Evolutionary conservation across 2,888 invertebrate genomes (phyloP).

Genomic region (Diplolepis rosae): DNA sequence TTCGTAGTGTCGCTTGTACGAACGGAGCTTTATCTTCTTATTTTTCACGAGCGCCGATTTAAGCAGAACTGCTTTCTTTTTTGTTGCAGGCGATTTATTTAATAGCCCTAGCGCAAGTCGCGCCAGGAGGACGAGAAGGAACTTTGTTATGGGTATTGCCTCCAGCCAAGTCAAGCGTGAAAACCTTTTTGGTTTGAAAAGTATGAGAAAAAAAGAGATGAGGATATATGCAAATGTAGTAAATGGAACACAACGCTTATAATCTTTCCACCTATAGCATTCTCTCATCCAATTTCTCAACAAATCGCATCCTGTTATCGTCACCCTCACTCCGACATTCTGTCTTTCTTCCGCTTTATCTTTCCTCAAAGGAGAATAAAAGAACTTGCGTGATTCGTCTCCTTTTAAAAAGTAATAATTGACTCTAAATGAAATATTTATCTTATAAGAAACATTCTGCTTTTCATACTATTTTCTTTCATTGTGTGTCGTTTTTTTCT

Average conservation of each 20-base stretch:
- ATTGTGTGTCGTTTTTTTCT: not conserved
- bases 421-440: slow-evolving; percentile 26
- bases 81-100: slow-evolving; percentile 45
- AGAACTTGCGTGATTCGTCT: slow-evolving; percentile 12
- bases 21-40: slow-evolving; percentile 20
- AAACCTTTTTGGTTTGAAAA: slow-evolving; percentile 48
- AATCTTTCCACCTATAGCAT: slow-evolving; percentile 50
- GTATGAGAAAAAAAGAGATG: slow-evolving; percentile 41
- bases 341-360: slow-evolving; percentile 24
- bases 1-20: not conserved
- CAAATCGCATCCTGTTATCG: slow-evolving; percentile 13
- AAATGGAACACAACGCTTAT: slow-evolving; percentile 63
- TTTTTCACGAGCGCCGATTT: slow-evolving; percentile 23
- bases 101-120: slow-evolving; percentile 39
- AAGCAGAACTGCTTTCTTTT: slow-evolving; percentile 2
- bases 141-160: slow-evolving; percentile 49
- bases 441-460: slow-evolving; percentile 29
- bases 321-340: slow-evolving; percentile 33
- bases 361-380: slow-evolving; percentile 2
- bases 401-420: slow-evolving; percentile 3
- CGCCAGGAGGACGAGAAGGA: slow-evolving; percentile 39
- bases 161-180: slow-evolving; percentile 48
- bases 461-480: slow-evolving; percentile 9
- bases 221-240: slow-evolving; percentile 36
- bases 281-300: slow-evolving; percentile 28